phyloP scores from a whole-genome alignment of 2,113 vertebrate genomes.

The Naja naja region DNA sequence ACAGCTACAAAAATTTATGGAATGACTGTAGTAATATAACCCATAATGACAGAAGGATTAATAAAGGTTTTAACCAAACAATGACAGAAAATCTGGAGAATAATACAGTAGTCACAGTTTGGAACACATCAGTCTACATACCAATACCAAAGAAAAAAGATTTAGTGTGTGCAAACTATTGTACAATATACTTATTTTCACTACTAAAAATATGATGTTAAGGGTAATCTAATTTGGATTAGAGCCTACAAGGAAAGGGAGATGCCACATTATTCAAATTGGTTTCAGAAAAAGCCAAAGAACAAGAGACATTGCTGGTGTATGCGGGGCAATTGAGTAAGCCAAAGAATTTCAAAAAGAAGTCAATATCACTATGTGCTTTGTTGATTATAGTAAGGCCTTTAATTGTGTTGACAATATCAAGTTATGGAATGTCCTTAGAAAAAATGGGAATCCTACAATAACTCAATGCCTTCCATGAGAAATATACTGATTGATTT shows the following conservation, averaged over 20 bases:
- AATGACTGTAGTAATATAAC: background rate
- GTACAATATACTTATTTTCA: background rate
- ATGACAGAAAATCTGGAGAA: background rate
- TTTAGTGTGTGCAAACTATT: background rate
- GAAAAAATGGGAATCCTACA: background rate
- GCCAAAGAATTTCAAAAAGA: background rate
- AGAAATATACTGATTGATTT: background rate
- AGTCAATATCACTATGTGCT: background rate
- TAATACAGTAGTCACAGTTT: background rate
- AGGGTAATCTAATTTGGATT: background rate
- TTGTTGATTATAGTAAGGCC: background rate
- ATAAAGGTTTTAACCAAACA: background rate
- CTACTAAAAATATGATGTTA: background rate
- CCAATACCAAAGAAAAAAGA: background rate
- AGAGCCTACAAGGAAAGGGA: background rate
- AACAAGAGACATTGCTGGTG: background rate
- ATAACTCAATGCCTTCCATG: background rate
- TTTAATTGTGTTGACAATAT: background rate
- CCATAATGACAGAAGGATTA: background rate
- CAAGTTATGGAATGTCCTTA: background rate
- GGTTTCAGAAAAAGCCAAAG: background rate
- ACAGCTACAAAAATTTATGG: background rate
- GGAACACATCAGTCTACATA: background rate
- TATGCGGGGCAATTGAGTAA: background rate
- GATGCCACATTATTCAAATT: background rate